Percentiles rank a stretch among this genome's conserved stretches.
Conservation (phyloP, 2,797 vertebrate species). For the Tauraco hartlaubi region DNA sequence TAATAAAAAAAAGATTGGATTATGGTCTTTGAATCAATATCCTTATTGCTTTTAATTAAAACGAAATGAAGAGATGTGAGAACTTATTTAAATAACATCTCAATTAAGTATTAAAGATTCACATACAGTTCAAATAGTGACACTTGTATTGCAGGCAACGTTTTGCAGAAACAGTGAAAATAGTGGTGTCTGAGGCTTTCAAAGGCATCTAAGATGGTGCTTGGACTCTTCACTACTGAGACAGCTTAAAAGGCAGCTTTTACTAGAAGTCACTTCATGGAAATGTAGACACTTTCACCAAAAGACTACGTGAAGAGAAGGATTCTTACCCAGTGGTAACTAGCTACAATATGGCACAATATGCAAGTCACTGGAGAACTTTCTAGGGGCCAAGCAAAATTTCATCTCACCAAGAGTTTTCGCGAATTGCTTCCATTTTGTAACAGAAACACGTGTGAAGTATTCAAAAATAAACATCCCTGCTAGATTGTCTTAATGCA, state of each 20-base stretch:
- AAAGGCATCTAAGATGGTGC: neutral
- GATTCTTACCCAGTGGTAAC: neutral
- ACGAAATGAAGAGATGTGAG: neutral
- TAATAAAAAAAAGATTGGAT: neutral
- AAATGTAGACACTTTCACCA: neutral
- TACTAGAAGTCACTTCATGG: neutral
- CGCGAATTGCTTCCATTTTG: neutral
- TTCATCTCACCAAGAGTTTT: neutral
- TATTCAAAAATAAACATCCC: neutral
- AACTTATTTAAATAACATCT: constrained; percentile 34
- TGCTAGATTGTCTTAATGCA: neutral
- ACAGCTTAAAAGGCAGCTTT: neutral
- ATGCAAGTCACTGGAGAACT: neutral
- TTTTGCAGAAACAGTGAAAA: neutral
- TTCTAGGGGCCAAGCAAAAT: neutral
- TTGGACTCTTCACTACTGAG: neutral
- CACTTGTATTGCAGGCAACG: neutral
- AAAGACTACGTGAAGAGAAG: neutral
- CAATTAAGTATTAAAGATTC: neutral
- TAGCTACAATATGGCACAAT: neutral
- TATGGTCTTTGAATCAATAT: constrained; percentile 33
- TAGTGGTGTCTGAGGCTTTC: neutral
- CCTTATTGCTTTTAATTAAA: constrained; percentile 48
- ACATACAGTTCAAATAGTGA: neutral
- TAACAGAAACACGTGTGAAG: neutral